Conservation (phyloP, 2,113 vertebrate genomes). For the Myrmecobius fasciatus region DNA sequence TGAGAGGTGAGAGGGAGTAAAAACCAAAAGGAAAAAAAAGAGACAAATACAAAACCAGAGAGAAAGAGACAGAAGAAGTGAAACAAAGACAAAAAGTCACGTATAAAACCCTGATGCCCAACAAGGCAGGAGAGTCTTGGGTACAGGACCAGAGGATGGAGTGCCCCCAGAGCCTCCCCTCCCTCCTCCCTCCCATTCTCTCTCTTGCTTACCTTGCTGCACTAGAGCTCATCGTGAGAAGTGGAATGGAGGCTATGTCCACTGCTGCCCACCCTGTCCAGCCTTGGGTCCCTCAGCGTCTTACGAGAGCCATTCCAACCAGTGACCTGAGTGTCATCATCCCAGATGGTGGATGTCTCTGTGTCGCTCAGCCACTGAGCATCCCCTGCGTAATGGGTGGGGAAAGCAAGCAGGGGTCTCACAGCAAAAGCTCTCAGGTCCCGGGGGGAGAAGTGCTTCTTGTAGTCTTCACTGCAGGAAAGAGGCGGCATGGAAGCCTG, state of each 20-base stretch:
- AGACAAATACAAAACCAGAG: not conserved
- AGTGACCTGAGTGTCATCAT: slow-evolving; percentile 89
- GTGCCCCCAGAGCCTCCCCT: not conserved
- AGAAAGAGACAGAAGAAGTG: not conserved
- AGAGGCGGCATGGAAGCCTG: not conserved
- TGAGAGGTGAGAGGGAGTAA: not conserved
- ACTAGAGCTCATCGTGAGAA: slow-evolving; percentile 90
- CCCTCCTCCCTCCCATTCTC: not conserved
- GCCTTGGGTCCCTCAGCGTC: slow-evolving; percentile 86
- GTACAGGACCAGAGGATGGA: rapidly evolving
- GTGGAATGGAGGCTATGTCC: slow-evolving; percentile 78
- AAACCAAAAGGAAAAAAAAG: not conserved
- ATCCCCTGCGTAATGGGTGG: slow-evolving; percentile 95
- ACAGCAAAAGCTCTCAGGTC: slow-evolving; percentile 92
- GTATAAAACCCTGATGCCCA: not conserved
- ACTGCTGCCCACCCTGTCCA: slow-evolving; percentile 58
- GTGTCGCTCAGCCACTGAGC: slow-evolving; percentile 95
- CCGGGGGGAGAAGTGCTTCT: slow-evolving; percentile 89
- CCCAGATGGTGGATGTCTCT: slow-evolving; percentile 97
- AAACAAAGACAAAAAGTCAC: not conserved
- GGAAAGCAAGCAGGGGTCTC: slow-evolving; percentile 91
- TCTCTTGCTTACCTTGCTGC: slow-evolving; percentile 40
- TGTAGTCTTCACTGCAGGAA: slow-evolving; percentile 91
- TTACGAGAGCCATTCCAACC: slow-evolving; percentile 95
- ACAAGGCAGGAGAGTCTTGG: not conserved